Evolutionary conservation across 2,797 vertebrate species (phyloP).

Genomic region (Pipistrellus pygmaeus): DNA sequence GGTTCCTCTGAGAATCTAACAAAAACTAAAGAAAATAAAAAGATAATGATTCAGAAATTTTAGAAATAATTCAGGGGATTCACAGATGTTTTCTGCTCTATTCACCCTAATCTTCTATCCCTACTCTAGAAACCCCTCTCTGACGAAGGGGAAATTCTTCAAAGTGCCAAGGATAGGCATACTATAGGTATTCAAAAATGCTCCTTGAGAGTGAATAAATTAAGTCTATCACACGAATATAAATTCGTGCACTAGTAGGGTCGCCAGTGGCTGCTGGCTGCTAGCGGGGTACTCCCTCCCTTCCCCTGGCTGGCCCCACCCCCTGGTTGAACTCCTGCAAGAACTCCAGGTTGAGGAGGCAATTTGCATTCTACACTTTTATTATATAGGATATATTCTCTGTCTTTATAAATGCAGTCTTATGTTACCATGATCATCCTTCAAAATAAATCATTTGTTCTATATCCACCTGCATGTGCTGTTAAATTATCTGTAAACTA

Average conservation of each 20-base stretch:
- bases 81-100: neutral
- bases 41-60: neutral
- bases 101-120: neutral
- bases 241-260: no score
- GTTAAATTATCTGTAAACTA: neutral
- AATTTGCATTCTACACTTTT: no score
- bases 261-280: no score
- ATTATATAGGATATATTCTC: neutral
- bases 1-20: constrained; percentile 18
- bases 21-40: neutral
- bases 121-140: neutral
- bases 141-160: constrained; percentile 4
- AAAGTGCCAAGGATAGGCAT: neutral
- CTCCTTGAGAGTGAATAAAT: neutral
- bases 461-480: constrained; percentile 31
- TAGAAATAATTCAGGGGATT: neutral
- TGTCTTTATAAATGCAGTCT: neutral
- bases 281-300: no score
- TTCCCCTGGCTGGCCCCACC: no score
- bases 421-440: neutral
- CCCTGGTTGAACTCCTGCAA: no score
- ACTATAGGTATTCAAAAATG: neutral
- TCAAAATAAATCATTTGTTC: constrained; percentile 22
- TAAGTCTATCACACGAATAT: neutral
- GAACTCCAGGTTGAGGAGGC: no score